Evolutionary conservation across 2,888 invertebrate genomes (phyloP), one percentile per base, ranked within the genome.

Genomic region (Mesoligia furuncula): DNA sequence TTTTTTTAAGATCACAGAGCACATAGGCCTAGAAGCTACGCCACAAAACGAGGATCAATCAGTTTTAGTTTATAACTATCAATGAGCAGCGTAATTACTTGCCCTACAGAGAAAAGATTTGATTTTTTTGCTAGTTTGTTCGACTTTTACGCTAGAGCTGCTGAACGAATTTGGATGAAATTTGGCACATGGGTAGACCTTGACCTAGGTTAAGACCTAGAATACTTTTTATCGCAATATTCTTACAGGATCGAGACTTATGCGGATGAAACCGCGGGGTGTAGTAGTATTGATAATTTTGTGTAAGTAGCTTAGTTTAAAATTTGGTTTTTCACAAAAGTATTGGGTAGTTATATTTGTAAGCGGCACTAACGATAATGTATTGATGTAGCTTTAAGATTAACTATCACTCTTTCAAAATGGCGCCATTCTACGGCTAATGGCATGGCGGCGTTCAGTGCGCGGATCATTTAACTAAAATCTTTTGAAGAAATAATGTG

Each of bases 401-500:
- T 83, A 85, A 83, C 87, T 87, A 86, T 86, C 78, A 67, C 73
- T 78, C 85, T 79, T 67, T 31, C 73, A 85, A 73, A 87, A 87
- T 79, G 77, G 79, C 74, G 20, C 80, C 83, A 81, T 87, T 85
- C 39, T 79, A 61, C 54, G 20, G 68, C 68, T 87, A 87, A 87
- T 87, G 83, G 59, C 27, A 87, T 87, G 81, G 59, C 27, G 31
- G 27, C 61, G 45, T 48, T 80, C 64, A 69, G 67, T 39, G 78
- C 71, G 78, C 70, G 84, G 85, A 83, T 85, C 83, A 81, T 87
- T 81, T 77, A 83, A 87, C 78, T 81, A 78, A 84, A 81, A 87
- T 87, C 71, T 80, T 83, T 78, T 61, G 54, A 76, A 72, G 75
- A 85, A 80, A 80, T 79, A 81, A 78, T 85, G 72, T 83, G 54